phyloP scores from a whole-genome alignment of 2,888 invertebrate species.

The Phortica okadai region DNA sequence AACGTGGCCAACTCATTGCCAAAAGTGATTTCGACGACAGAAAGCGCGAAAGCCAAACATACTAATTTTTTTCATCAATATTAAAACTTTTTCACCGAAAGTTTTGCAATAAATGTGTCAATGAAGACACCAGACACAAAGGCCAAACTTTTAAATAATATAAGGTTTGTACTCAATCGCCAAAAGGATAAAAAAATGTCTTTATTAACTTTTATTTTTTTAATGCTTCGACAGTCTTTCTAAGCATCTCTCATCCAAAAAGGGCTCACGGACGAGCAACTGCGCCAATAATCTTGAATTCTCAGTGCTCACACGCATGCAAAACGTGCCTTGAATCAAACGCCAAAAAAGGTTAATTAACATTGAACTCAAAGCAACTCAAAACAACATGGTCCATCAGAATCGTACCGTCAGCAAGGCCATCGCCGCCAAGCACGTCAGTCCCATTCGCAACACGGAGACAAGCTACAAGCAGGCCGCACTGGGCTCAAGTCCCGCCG shows the following conservation, averaged over 20 bases:
- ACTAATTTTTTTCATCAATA: constrained; percentile 12
- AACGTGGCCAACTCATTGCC: constrained; percentile 16
- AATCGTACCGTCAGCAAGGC: constrained; percentile 65
- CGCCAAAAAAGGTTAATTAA: constrained; percentile 12
- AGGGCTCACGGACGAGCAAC: constrained; percentile 90
- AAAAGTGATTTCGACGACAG: constrained; percentile 12
- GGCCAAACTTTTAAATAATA: constrained; percentile 73
- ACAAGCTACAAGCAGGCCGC: constrained; percentile 53
- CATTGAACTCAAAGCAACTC: constrained; percentile 41
- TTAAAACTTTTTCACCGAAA: constrained; percentile 29
- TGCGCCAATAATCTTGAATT: constrained; percentile 90
- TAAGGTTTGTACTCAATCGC: constrained; percentile 66
- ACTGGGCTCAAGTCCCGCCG: constrained; percentile 59
- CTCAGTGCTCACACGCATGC: constrained; percentile 87
- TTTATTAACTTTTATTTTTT: not conserved
- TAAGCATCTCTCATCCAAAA: constrained; percentile 89
- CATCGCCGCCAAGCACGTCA: constrained; percentile 66
- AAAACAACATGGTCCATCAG: constrained; percentile 70
- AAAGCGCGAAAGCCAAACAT: constrained; percentile 1
- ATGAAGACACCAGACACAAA: constrained; percentile 75
- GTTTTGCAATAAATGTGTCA: constrained; percentile 71
- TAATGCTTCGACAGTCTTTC: constrained; percentile 80
- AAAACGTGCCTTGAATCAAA: constrained; percentile 87
- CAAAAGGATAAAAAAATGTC: not conserved
- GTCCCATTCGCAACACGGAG: constrained; percentile 63